A percentile compares a stretch with the other conserved stretches of the same genome.
Evolutionary conservation across 1,140 invertebrate genomes (phyloP).

Genomic region (Drosophila insularis): DNA sequence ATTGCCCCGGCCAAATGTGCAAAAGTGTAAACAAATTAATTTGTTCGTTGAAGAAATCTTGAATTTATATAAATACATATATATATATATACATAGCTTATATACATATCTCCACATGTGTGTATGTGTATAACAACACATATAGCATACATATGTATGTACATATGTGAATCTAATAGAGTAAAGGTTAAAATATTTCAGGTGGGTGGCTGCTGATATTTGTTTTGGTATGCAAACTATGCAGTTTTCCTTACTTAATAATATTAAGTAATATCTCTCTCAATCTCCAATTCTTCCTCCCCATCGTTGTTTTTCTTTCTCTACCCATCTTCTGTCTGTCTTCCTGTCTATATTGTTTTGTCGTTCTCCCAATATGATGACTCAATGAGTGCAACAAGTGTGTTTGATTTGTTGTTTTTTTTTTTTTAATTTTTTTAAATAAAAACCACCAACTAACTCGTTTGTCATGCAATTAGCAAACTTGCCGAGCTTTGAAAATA

Average conservation of each 20-base stretch:
- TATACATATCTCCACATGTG: neutral
- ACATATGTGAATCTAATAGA: neutral
- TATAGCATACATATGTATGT: neutral
- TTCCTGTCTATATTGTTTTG: neutral
- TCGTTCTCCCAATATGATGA: neutral
- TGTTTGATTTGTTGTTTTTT: neutral
- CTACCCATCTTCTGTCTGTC: neutral
- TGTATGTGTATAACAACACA: neutral
- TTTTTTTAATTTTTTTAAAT: no score
- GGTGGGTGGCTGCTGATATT: neutral
- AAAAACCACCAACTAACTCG: constrained; percentile 5
- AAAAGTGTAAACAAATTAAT: constrained; percentile 56
- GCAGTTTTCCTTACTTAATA: neutral
- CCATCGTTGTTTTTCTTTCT: neutral
- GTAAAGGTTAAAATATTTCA: constrained; percentile 10
- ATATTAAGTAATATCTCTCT: neutral
- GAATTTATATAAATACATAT: neutral
- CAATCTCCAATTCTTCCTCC: neutral
- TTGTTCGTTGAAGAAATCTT: neutral
- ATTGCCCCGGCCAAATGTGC: constrained; percentile 51
- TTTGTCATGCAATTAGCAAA: constrained; percentile 18
- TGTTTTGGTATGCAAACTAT: constrained; percentile 1
- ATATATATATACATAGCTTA: neutral
- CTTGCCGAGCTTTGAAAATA: constrained; percentile 4
- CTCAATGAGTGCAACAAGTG: constrained; percentile 16